Evolutionary conservation across 2,888 invertebrate species (phyloP).

Genomic region (Trichopoda pennipes): DNA sequence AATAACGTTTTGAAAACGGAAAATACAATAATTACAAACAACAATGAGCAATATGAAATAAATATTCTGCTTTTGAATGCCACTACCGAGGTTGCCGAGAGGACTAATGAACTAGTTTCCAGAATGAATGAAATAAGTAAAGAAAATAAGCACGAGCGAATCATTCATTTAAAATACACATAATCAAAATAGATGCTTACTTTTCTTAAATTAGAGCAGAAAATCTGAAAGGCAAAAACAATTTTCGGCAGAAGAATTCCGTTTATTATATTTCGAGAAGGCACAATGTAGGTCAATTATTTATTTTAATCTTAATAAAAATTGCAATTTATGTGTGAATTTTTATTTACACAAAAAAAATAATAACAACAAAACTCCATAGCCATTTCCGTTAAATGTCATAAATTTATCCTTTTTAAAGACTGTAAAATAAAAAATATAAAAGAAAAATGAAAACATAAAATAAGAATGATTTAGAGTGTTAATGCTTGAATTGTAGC

Average conservation of each 20-base stretch:
- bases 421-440: background rate
- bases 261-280: background rate
- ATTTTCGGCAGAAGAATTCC: background rate
- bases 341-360: constrained; percentile 18
- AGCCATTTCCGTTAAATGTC: constrained; percentile 44
- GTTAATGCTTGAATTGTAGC: constrained; percentile 52
- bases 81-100: too few species aligned
- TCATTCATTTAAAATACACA: too few species aligned
- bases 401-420: constrained; percentile 41
- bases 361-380: background rate
- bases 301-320: constrained; percentile 38
- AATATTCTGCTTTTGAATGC: too few species aligned
- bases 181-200: too few species aligned
- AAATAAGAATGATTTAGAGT: constrained; percentile 53
- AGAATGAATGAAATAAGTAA: too few species aligned
- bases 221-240: background rate
- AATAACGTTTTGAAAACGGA: too few species aligned
- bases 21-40: too few species aligned
- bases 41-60: too few species aligned
- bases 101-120: too few species aligned
- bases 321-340: constrained; percentile 26
- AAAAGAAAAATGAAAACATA: background rate
- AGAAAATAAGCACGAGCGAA: too few species aligned
- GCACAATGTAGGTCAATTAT: constrained; percentile 39
- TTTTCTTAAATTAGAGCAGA: too few species aligned